phyloP scores from a whole-genome alignment of 2,797 vertebrate genomes.

The Eulemur rubriventer region DNA sequence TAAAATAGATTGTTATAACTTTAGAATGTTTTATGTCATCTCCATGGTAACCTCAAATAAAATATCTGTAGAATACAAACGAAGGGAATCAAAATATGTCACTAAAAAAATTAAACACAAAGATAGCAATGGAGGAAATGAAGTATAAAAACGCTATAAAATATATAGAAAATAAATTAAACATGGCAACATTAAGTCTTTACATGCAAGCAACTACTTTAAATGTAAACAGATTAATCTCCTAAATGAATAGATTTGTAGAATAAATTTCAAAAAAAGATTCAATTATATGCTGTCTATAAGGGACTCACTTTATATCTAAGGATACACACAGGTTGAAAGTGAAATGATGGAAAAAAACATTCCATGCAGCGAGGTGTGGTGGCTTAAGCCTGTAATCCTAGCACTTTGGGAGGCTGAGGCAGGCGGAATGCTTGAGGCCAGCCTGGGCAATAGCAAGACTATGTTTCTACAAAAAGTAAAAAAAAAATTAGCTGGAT shows the following conservation, averaged over 20 bases:
- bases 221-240: background rate
- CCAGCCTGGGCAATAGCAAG: background rate
- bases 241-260: background rate
- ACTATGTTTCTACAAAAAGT: background rate
- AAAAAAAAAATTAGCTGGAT: background rate
- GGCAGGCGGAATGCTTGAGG: background rate
- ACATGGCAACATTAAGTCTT: background rate
- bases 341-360: background rate
- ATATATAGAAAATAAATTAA: background rate
- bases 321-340: background rate
- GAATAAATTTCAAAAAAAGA: background rate
- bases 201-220: background rate
- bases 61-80: background rate
- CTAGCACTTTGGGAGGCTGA: background rate
- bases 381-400: background rate
- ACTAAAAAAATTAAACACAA: background rate
- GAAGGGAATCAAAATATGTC: background rate
- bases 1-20: background rate
- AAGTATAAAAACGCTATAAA: background rate
- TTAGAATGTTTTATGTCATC: background rate
- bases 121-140: background rate
- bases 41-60: background rate
- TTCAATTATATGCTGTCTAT: background rate
- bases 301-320: background rate
- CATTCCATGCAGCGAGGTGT: background rate